Base-by-base conservation (phyloP, 1,140 invertebrate genomes). In the Leucophenga varia region DNA sequence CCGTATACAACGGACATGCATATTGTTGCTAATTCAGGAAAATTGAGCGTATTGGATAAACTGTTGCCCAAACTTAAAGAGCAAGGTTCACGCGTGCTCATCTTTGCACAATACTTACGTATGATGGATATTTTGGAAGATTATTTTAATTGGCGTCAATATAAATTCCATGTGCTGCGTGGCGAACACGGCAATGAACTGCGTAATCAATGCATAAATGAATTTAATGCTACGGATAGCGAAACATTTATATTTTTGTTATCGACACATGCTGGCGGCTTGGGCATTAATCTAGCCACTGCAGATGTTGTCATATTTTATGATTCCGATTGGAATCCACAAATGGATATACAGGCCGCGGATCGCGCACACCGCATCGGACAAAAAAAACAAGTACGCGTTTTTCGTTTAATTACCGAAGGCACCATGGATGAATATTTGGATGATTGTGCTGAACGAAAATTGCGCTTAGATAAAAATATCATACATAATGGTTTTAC, bases 301-400 rank as follows among this genome's bases (percentile, higher is more conserved):
- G 97, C 97, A 1, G 97, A 99, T 78, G 91, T 98, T 32, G 97
- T 99, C 21, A 94, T 99, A 48, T 86, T 99, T 30, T 99, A 91
- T 63, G 97, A 99, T 75, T 98, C 95, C 0, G 97, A 99, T 79
- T 99, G 97, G 97, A 99, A 99, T 84, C 97, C 97, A 0, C 97
- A 99, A 76, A 94, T 95, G 86, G 95, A 99, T 80, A 78, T 99
- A 16, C 97, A 98, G 77, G 97, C 96, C 50, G 92, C 91, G 88
- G 97, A 99, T 79, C 83, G 97, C 63, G 97, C 97, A 34, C 97
- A 99, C 86, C 87, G 97, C 78, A 99, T 99, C 74, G 97, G 97
- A 16, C 97, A 99, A 71, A 89, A 86, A 74, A 99, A 99, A 76
- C 93, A 97, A 77, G 81, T 82, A 3, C 80, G 85, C 48, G 90